phyloP scores from a whole-genome alignment of 2,888 invertebrate genomes.

The Linyphia triangularis region DNA sequence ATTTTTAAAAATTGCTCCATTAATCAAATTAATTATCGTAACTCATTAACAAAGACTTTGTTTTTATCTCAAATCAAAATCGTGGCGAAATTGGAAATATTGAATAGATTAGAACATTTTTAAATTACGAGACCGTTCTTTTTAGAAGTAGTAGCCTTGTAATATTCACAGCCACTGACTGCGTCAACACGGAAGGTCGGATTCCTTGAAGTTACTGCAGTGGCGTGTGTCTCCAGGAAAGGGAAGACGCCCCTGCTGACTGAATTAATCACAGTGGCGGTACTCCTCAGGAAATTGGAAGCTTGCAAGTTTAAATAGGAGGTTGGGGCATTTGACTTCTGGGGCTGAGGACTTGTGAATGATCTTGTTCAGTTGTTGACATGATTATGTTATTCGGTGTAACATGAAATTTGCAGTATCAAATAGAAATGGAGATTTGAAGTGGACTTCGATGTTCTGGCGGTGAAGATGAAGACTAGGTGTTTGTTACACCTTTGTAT shows the following conservation, averaged over 20 bases:
- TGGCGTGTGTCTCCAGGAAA: neutral
- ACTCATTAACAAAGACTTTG: too few relatives aligned
- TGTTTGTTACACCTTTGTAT: too few relatives aligned
- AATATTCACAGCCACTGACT: slow-evolving; percentile 30
- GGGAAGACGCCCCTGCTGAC: neutral
- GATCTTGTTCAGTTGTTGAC: too few relatives aligned
- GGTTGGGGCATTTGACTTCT: neutral
- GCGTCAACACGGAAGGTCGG: neutral
- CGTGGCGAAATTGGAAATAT: too few relatives aligned
- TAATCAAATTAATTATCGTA: too few relatives aligned
- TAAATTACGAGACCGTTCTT: too few relatives aligned
- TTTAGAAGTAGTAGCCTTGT: too few relatives aligned
- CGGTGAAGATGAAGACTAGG: too few relatives aligned
- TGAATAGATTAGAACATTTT: too few relatives aligned
- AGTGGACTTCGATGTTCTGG: too few relatives aligned
- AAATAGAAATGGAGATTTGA: neutral
- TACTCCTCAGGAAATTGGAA: neutral
- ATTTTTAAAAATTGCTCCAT: too few relatives aligned
- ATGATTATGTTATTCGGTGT: neutral
- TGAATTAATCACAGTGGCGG: slow-evolving; percentile 22
- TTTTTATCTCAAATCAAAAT: too few relatives aligned
- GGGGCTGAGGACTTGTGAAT: neutral
- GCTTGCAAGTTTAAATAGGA: slow-evolving; percentile 11
- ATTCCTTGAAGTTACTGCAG: neutral
- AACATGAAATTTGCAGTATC: neutral